Evolutionary conservation across 2,797 vertebrate genomes (phyloP).

Genomic region (Acanthurus leucopareius): DNA sequence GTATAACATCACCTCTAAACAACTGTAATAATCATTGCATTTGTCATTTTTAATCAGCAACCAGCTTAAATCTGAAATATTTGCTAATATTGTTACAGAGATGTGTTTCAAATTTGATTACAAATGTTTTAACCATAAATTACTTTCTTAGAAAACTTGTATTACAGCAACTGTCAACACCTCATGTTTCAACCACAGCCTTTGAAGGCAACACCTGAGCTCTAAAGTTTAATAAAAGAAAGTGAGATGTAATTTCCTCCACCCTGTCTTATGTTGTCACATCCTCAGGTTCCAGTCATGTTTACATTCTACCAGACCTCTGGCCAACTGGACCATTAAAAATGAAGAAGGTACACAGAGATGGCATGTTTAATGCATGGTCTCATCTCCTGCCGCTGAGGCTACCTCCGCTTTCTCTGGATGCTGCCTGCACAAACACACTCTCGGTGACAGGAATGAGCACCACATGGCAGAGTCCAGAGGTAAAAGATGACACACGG

Average conservation of each 20-base stretch:
- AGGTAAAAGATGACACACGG: slow-evolving; percentile 29
- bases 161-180: neutral
- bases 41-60: too few species aligned
- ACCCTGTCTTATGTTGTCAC: slow-evolving; percentile 36
- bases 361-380: slow-evolving; percentile 72
- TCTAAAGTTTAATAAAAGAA: neutral
- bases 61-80: too few species aligned
- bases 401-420: slow-evolving; percentile 54
- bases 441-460: slow-evolving; percentile 35
- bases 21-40: too few species aligned
- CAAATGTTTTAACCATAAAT: too few species aligned
- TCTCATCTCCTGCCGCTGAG: slow-evolving; percentile 58
- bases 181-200: neutral
- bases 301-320: slow-evolving; percentile 62
- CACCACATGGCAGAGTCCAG: slow-evolving; percentile 22
- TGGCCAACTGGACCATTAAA: slow-evolving; percentile 65
- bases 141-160: too few species aligned
- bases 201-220: slow-evolving; percentile 9
- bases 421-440: slow-evolving; percentile 50
- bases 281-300: slow-evolving; percentile 45
- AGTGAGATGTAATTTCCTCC: slow-evolving; percentile 7
- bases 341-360: slow-evolving; percentile 58
- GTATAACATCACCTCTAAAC: too few species aligned
- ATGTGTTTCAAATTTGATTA: too few species aligned
- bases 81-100: too few species aligned